Base-by-base conservation (phyloP, 2,113 vertebrate genomes). In the Montifringilla adamsi region DNA sequence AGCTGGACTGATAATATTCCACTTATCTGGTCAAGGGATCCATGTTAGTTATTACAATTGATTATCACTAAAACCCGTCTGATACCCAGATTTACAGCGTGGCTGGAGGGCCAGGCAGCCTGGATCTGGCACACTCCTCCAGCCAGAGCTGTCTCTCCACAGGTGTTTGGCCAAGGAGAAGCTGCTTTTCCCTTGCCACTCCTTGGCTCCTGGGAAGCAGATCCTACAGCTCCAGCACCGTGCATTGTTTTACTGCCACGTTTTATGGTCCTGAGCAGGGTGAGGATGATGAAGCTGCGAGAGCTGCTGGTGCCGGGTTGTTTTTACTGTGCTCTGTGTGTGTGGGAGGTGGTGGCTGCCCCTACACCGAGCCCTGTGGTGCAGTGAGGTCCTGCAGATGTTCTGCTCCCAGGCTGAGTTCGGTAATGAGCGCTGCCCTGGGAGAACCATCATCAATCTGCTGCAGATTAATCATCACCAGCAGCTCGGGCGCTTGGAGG, bases 11-110 rank as follows among this genome's bases (percentile, higher is more conserved):
- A 26, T 26, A 39, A 94, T 81, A 81, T 93, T 94, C 72, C 90
- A 63, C 92, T 95, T 89, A 93, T 49, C 89, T 85, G 90, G 75
- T 35, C 86, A 8, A 28, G 75, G 67, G 87, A 67, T 93, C 21
- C 62, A 3, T 30, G 88, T 46, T 46, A 6, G 31, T 94, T 84
- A 59, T 91, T 87, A 63, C 90, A 80, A 82, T 76, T 88, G 91
- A 92, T 96, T 94, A 93, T 94, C 68, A 11, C 90, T 96, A 93
- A 96, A 94, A 82, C 92, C 96, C 1, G 79, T 96, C 96, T 96
- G 93, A 96, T 92, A 94, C 91, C 92, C 92, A 59, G 95, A 94
- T 96, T 96, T 96, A 59, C 81, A 33, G 91, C 24, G 8, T 46
- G 86, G 91, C 66, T 74, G 79, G 43, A 21, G 63, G 52, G 77